These are phyloP conservation scores for Aplochiton taeniatus DNA, from an alignment of 2,797 vertebrate species.

Conservation along the genomic window DNA sequence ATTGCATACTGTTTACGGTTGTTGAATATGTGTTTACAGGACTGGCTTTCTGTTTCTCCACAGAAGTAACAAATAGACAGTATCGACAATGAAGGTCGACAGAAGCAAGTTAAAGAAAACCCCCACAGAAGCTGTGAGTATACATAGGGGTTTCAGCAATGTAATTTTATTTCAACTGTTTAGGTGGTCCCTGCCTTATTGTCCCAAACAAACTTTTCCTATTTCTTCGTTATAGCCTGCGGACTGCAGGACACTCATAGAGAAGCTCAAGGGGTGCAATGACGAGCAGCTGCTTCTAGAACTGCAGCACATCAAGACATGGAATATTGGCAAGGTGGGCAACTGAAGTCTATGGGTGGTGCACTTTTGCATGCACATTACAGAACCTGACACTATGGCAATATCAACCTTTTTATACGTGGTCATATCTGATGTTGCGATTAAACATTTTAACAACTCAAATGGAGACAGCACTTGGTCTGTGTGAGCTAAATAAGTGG, in stretches of 20 bases:
- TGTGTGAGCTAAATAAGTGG: no score
- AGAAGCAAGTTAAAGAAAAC: constrained; percentile 97
- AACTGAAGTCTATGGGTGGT: neutral
- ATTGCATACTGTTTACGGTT: no score
- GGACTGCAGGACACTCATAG: constrained; percentile 96
- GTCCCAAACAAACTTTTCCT: neutral
- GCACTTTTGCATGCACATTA: neutral
- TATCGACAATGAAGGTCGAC: constrained; percentile 94
- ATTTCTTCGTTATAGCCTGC: constrained; percentile 81
- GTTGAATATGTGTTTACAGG: neutral
- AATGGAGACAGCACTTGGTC: no score
- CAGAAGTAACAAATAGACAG: constrained; percentile 80
- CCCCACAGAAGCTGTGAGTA: constrained; percentile 94
- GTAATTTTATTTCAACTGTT: neutral
- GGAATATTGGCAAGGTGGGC: constrained; percentile 96
- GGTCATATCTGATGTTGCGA: no score
- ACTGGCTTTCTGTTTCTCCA: constrained; percentile 27
- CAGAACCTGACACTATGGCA: no score
- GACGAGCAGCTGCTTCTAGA: constrained; percentile 93
- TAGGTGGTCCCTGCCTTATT: neutral
- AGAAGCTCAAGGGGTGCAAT: constrained; percentile 93
- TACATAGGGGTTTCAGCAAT: constrained; percentile 12
- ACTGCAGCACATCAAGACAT: constrained; percentile 97
- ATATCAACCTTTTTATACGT: no score
- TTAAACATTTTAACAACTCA: no score